Base-by-base conservation (phyloP, 2,797 vertebrate species). In the Pithecia hirsuta region DNA sequence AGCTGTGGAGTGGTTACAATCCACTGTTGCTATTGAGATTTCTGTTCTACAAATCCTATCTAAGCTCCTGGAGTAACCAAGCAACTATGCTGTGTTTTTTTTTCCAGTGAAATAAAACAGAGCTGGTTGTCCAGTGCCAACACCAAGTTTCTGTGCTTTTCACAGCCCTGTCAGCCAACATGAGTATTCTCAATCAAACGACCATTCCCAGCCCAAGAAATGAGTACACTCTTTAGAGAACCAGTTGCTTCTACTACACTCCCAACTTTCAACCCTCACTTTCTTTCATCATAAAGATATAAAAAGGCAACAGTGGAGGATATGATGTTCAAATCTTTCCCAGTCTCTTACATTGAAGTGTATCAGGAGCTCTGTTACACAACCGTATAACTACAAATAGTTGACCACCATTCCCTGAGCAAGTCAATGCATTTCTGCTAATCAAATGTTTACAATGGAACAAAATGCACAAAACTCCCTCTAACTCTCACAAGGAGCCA, bases 21-120 rank as follows among this genome's bases (percentile, higher is more conserved):
- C 57, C 70, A 48, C 48, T 91, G 74, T 80, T 79, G 91, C 92
- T 89, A 72, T 55, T 48, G 79, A 93, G 48, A 93, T n/a, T 97
- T 96, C 89, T 96, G 89, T 44, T 92, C 92, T 92, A 75, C 74
- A 96, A 94, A 95, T 90, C 90, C 33, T 30, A 97, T 44, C 55
- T 92, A 94, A 95, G 61, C 7, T 76, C 67, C 82, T 52, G 12
- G 14, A 80, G 75, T 94, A 96, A 95, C 91, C 92, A 97, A 91
- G 85, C 95, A 96, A 93, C 88, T 86, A 72, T 76, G 22, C 50
- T 96, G 70, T 55, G n/a, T 44, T 44, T 22, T 52, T 78, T 19
- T 19, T 24, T 5, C 30, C 90, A 46, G 17, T 86, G 70, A 97
- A 97, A 90, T 97, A 88, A 93, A 93, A 92, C 64, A 95, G 75